These are phyloP conservation scores for Tinea pellionella DNA, from an alignment of 2,888 invertebrate genomes.

Conservation along the genomic window DNA sequence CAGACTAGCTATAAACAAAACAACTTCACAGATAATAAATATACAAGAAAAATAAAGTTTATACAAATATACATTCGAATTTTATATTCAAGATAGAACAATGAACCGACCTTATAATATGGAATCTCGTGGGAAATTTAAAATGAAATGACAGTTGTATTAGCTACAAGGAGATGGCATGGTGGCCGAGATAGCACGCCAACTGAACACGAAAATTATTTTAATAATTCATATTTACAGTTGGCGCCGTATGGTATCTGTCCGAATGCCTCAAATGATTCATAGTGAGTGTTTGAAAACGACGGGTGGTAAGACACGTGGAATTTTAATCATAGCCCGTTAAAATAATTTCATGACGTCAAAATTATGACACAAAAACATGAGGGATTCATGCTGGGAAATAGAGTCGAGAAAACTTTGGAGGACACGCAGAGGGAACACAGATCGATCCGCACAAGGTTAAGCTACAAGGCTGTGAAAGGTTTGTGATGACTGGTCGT, in stretches of 20 bases:
- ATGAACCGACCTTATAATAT: background rate
- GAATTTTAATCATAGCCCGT: background rate
- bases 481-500: constrained; percentile 5
- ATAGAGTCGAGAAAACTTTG: background rate
- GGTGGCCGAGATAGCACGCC: background rate
- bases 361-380: background rate
- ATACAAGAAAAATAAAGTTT: background rate
- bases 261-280: background rate
- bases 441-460: constrained; percentile 6
- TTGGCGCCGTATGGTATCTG: background rate
- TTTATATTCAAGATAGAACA: background rate
- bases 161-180: background rate
- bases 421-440: background rate
- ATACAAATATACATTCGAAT: background rate
- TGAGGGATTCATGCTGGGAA: background rate
- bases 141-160: background rate
- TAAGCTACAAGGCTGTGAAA: constrained; percentile 1
- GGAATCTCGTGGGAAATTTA: background rate
- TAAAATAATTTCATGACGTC: background rate
- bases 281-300: background rate
- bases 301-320: background rate
- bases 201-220: background rate
- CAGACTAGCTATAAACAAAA: background rate
- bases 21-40: background rate
- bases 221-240: background rate